Evolutionary conservation across 2,797 vertebrate species (phyloP), one percentile per base, ranked within the genome.

Genomic region (Halcyon chelicuti): DNA sequence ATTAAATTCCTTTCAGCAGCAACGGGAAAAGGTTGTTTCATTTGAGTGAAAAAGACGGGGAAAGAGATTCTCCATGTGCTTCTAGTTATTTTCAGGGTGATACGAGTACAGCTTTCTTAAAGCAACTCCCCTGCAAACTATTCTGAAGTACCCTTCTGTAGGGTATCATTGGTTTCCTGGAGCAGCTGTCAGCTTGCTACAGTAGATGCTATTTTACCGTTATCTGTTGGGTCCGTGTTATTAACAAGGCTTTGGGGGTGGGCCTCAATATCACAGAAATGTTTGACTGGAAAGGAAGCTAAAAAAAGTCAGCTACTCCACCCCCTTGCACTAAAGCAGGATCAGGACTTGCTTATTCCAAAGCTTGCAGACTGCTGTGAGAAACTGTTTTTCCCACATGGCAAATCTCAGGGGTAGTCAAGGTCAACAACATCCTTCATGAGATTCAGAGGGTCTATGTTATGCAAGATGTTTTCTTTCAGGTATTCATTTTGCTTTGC

Each of bases 1-100:
- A 61, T 76, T 86, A 35, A 80, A 86, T 68, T 77, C 52, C 83
- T 88, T 79, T 88, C 92, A 88, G 49, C 86, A 88, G 73, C 86
- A 88, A 51, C 46, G 44, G 40, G n/a, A 83, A 49, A 83, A 82
- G 33, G 66, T 66, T 62, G 44, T 80, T 78, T 81, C 52, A 42
- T 42, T 78, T 47, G 74, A 44, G 70, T 0, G 2, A 78, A 90
- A 80, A 81, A 80, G 29, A 11, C 39, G 28, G 61, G 54, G 40
- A 72, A 91, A 82, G 13, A 19, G 47, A 29, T 79, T 75, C 40
- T 90, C 33, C 62, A 35, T 9, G 3, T 77, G 58, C 55, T 78
- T 88, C 35, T 51, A 40, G 46, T 82, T 92, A 79, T 74, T 77
- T 77, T 68, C 78, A 77, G 42, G 21, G 42, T 63, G 75, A 76